Conservation (phyloP, 2,113 vertebrate species). For the Chelonoidis abingdonii region DNA sequence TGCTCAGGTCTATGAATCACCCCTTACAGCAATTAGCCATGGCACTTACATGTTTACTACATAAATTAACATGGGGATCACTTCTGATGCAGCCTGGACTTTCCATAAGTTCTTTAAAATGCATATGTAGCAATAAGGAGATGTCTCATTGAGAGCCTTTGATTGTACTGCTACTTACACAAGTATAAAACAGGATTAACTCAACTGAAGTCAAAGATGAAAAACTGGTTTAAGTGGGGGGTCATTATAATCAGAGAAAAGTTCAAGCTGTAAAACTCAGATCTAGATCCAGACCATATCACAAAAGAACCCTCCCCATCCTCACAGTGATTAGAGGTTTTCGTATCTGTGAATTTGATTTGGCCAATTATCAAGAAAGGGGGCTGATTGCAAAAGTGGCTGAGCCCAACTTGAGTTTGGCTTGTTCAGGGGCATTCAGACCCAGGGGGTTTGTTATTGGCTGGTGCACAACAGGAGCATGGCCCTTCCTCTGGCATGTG, state of each 20-base stretch:
- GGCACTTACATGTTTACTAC: neutral
- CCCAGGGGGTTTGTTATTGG: neutral
- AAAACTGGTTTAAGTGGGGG: neutral
- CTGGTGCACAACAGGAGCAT: neutral
- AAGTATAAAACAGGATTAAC: neutral
- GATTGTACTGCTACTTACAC: neutral
- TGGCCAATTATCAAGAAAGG: neutral
- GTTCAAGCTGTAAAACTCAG: neutral
- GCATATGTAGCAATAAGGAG: neutral
- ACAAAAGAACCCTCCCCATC: neutral
- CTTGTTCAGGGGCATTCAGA: neutral
- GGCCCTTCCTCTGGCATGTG: neutral
- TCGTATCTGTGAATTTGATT: neutral
- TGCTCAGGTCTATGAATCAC: neutral
- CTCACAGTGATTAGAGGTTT: fast-evolving
- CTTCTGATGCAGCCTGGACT: neutral
- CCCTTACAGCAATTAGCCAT: neutral
- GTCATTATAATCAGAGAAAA: neutral
- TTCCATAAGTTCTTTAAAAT: neutral
- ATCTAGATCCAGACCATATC: fast-evolving
- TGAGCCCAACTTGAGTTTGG: neutral
- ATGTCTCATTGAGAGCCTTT: neutral
- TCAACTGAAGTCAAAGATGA: neutral
- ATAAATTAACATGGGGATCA: neutral
- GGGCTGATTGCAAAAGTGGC: neutral